phyloP scores from a whole-genome alignment of 2,113 vertebrate species.

The Upupa epops region DNA sequence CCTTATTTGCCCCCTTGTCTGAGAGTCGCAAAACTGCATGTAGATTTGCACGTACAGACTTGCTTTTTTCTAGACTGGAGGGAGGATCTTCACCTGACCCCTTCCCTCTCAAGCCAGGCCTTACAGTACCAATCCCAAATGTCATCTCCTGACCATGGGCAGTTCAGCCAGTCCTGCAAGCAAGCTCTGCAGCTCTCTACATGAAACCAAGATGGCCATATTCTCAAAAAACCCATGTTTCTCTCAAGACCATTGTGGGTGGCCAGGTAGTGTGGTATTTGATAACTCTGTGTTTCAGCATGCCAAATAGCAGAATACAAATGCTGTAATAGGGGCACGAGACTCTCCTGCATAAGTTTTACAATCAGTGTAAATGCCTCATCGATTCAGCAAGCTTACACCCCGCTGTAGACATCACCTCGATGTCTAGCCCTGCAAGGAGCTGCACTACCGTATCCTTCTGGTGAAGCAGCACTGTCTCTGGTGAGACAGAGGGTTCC shows the following conservation, averaged over 20 bases:
- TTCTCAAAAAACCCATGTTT: background rate
- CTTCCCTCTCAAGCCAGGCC: background rate
- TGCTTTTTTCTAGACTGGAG: background rate
- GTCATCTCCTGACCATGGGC: background rate
- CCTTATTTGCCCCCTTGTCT: background rate
- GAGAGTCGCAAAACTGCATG: background rate
- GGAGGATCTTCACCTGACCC: background rate
- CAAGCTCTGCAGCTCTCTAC: background rate
- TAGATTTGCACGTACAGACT: background rate
- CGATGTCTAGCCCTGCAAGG: background rate
- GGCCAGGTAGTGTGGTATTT: background rate
- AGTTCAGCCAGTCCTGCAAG: background rate
- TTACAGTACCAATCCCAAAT: background rate
- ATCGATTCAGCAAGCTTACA: background rate
- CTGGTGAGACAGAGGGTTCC: background rate
- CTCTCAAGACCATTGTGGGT: background rate
- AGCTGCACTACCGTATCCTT: rapidly evolving
- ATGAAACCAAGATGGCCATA: background rate
- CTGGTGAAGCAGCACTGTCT: background rate
- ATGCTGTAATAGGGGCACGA: background rate
- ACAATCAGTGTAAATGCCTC: background rate
- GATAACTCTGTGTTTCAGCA: background rate
- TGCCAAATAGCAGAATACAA: background rate
- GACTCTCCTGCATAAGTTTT: background rate
- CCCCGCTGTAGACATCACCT: background rate